Conservation (phyloP, 1,140 invertebrate genomes). For the Maconellicoccus hirsutus region DNA sequence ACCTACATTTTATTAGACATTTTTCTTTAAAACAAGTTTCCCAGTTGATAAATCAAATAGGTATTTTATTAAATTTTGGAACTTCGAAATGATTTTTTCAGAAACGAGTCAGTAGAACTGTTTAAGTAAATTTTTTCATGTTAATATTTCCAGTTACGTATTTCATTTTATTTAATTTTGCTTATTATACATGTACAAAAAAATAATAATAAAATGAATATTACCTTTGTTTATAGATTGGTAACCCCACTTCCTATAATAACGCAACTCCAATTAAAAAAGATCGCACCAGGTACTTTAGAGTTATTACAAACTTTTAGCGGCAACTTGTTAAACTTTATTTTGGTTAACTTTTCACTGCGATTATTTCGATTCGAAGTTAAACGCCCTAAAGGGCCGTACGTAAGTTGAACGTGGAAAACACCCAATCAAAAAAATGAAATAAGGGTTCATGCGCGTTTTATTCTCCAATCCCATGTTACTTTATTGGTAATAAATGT, state of each 20-base stretch:
- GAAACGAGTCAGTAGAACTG: no score
- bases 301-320: background rate
- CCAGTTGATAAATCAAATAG: no score
- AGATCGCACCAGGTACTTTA: background rate
- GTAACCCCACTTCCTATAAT: background rate
- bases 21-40: no score
- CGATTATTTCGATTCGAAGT: background rate
- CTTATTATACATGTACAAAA: no score
- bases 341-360: background rate
- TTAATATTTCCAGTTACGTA: no score
- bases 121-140: no score
- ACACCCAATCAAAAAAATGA: background rate
- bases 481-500: background rate
- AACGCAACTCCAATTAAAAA: background rate
- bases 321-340: constrained; percentile 4
- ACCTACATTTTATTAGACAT: no score
- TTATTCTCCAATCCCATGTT: background rate
- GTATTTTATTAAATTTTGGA: no score
- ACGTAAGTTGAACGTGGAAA: background rate
- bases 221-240: background rate
- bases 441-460: background rate
- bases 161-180: no score
- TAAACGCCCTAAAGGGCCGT: background rate
- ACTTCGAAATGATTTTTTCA: no score
- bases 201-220: background rate